Conservation (phyloP, 1,140 invertebrate genomes). For the Drosophila nikananu region DNA sequence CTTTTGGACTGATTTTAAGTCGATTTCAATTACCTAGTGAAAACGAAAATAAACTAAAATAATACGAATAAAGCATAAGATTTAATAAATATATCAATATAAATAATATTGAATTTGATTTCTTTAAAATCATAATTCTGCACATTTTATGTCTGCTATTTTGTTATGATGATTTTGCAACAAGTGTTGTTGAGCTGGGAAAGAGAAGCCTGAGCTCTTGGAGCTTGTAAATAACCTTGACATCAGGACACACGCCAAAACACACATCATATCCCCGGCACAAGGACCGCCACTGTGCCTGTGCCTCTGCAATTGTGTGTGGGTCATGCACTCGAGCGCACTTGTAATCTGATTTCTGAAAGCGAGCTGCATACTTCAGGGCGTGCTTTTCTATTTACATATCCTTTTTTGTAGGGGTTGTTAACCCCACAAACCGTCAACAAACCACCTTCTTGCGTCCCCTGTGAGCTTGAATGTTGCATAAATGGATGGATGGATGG, state of each 20-base stretch:
- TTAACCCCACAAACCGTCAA: conserved; percentile 56
- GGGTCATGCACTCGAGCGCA: conserved; percentile 69
- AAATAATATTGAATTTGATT: background rate
- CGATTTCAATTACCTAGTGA: too few species aligned
- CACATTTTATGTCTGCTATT: background rate
- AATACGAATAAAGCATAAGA: background rate
- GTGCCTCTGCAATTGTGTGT: conserved; percentile 50
- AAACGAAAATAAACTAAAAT: too few species aligned
- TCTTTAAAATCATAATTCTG: background rate
- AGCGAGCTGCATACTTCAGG: conserved; percentile 74
- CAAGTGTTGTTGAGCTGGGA: conserved; percentile 50
- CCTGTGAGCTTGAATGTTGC: conserved; percentile 40
- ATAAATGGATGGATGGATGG: conserved; percentile 29
- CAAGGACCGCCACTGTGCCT: conserved; percentile 12
- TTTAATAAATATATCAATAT: background rate
- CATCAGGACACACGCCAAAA: conserved; percentile 34
- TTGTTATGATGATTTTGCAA: conserved; percentile 27
- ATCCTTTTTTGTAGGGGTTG: conserved; percentile 52
- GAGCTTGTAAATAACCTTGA: conserved; percentile 75
- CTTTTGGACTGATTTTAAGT: background rate
- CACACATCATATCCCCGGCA: background rate
- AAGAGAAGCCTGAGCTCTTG: background rate
- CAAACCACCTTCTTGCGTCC: conserved; percentile 1
- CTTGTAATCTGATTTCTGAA: conserved; percentile 77
- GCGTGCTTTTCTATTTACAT: conserved; percentile 28